Base-by-base conservation (phyloP, 1,140 invertebrate genomes). In the Papilio glaucus region DNA sequence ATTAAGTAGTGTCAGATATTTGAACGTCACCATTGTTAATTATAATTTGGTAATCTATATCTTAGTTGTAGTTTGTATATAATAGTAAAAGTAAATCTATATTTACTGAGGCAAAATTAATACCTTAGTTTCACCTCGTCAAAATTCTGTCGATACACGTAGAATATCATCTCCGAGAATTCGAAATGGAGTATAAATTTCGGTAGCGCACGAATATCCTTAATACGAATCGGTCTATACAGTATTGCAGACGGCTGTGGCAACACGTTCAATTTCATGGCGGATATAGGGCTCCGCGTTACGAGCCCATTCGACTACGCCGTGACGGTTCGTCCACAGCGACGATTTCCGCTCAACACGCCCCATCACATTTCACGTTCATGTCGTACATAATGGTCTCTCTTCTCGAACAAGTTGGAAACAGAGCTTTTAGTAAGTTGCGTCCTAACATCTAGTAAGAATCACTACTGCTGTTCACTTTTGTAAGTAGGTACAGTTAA, bases 231-330 rank as follows among this genome's bases (percentile, higher is more conserved):
- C 12, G n/a, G 63, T 67, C 37, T 41, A 67, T 24, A 62, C 75
- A 71, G 72, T 71, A 75, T 77, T 72, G 77, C 73, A 75, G 74
- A 76, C 70, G 78, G 80, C 79, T 86, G 81, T 88, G 80, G 81
- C 86, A 83, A 83, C 86, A 88, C 87, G 85, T 88, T 86, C 83
- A 84, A 91, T 91, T 91, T 86, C 85, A 87, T 82, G 85, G 80
- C 87, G 89, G 89, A 89, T 89, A 89, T 89, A 85, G 79, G 86
- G 83, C 76, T 72, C 78, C 84, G 74, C 76, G 86, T 89, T 89
- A 91, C 83, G 81, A 81, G 81, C 84, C 85, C 80, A 85, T 89
- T 83, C 84, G 82, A 78, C 84, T 79, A 82, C 83, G 77, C 78
- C 79, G 76, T 83, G 86, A 85, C 85, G 85, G 79, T 81, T 82